Base-by-base conservation (phyloP, 2,888 invertebrate species). In the Thecophora atra region DNA sequence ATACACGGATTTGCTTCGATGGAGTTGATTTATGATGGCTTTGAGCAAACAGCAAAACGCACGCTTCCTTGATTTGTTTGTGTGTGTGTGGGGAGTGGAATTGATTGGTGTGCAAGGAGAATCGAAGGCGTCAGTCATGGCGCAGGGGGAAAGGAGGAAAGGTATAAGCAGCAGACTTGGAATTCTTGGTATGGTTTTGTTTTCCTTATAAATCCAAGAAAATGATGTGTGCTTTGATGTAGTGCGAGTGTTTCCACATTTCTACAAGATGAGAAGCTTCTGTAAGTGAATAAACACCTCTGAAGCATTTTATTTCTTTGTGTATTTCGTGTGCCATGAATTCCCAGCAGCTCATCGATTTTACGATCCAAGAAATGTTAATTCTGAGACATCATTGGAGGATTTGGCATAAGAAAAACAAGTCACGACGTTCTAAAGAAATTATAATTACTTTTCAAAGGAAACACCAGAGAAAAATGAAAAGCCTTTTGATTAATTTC, bases 11-110 rank as follows among this genome's bases (percentile, higher is more conserved):
- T n/a, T 4, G 1, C n/a, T 24, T 19, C 5, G 44, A n/a, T 8
- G 3, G 58, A 26, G 47, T 15, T 67, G 67, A 67, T 67, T 67
- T 67, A 67, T 67, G 67, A 52, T 54, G 37, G 54, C 54, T 54
- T 67, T 37, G 54, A 37, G 67, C 56, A 52, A 66, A 60, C 60
- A 60, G 47, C 44, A 26, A 24, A 47, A 21, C 64, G 21, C 26
- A 26, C 28, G 47, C 51, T 64, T 51, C 51, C 15, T 26, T 51
- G 54, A 67, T 67, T 24, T 54, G 21, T 21, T 58, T 70, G 42
- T 63, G 65, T 21, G 44, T 47, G 19, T 56, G 56, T 56, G 24
- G 37, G 54, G 19, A 58, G 54, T 52, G 26, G 17, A 24, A 21
- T 63, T 17, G 17, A 47, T 42, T 47, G 24, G 42, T n/a, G 60